Conservation (phyloP, 2,888 invertebrate species). For the Eupithecia pulchellata region DNA sequence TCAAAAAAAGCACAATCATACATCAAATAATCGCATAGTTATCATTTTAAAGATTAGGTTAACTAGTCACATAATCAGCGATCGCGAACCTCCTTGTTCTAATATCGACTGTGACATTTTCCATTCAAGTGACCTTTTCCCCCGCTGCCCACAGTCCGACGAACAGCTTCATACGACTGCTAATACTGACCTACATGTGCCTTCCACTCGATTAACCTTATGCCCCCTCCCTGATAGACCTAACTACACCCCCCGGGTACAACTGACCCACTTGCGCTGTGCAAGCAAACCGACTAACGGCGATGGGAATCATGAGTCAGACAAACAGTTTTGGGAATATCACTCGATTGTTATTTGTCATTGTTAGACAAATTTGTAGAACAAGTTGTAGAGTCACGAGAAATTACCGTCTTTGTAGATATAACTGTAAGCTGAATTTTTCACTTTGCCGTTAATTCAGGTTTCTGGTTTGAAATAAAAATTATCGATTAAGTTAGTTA, state of each 20-base stretch:
- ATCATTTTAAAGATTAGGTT: neutral
- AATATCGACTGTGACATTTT: neutral
- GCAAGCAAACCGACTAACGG: conserved; percentile 37
- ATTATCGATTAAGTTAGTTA: too few species aligned
- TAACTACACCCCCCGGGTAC: conserved; percentile 20
- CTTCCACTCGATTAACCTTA: conserved; percentile 2
- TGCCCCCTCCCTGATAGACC: conserved; percentile 1
- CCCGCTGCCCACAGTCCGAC: neutral
- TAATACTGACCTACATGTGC: conserved; percentile 4
- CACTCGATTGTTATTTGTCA: conserved; percentile 6
- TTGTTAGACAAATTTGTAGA: conserved; percentile 11
- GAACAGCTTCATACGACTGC: neutral
- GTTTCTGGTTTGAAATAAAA: neutral
- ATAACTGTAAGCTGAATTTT: neutral
- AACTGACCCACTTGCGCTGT: conserved; percentile 29
- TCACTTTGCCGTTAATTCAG: neutral
- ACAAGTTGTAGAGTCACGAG: neutral
- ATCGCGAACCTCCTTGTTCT: neutral
- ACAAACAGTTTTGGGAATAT: conserved; percentile 39
- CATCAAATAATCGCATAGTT: too few species aligned
- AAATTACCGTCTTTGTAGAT: neutral
- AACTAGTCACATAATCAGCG: neutral
- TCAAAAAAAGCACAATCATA: too few species aligned
- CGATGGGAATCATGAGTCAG: conserved; percentile 38
- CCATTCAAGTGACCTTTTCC: neutral